Evolutionary conservation across 1,140 invertebrate genomes (phyloP).

Genomic region (Drosophila busckii): DNA sequence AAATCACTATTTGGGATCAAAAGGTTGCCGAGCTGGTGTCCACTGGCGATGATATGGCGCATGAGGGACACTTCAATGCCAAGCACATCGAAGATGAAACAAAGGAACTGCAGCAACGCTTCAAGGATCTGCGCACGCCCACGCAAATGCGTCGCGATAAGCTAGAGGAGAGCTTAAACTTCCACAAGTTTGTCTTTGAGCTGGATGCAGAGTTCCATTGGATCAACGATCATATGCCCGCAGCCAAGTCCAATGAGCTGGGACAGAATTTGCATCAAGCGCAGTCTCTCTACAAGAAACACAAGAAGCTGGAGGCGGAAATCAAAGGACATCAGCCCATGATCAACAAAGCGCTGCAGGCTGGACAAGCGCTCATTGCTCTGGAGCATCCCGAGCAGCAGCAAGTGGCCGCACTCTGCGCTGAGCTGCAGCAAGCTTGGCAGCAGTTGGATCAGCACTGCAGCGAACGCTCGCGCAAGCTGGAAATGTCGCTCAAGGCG

Average conservation of each 20-base stretch:
- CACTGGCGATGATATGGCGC: conserved; percentile 92
- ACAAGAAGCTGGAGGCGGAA: conserved; percentile 93
- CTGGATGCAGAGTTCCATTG: conserved; percentile 96
- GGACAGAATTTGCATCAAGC: conserved; percentile 94
- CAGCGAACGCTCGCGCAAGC: conserved; percentile 85
- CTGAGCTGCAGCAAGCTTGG: conserved; percentile 85
- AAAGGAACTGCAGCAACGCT: conserved; percentile 84
- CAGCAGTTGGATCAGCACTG: conserved; percentile 84
- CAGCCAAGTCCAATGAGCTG: conserved; percentile 87
- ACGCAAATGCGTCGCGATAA: conserved; percentile 85
- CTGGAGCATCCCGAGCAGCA: conserved; percentile 87
- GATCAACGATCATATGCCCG: conserved; percentile 93
- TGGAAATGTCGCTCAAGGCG: conserved; percentile 91
- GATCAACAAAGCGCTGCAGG: conserved; percentile 89
- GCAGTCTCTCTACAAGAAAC: conserved; percentile 95
- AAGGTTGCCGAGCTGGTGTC: conserved; percentile 87
- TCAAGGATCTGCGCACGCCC: conserved; percentile 83
- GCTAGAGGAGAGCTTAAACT: conserved; percentile 90
- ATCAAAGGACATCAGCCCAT: conserved; percentile 89
- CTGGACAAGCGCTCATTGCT: conserved; percentile 85
- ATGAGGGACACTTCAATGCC: conserved; percentile 96
- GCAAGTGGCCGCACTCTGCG: conserved; percentile 85
- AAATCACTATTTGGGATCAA: conserved; percentile 87
- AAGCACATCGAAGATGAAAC: conserved; percentile 90
- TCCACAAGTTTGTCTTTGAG: conserved; percentile 96